Base-by-base conservation (phyloP, 2,888 invertebrate species). In the Oscheius myriophilus region DNA sequence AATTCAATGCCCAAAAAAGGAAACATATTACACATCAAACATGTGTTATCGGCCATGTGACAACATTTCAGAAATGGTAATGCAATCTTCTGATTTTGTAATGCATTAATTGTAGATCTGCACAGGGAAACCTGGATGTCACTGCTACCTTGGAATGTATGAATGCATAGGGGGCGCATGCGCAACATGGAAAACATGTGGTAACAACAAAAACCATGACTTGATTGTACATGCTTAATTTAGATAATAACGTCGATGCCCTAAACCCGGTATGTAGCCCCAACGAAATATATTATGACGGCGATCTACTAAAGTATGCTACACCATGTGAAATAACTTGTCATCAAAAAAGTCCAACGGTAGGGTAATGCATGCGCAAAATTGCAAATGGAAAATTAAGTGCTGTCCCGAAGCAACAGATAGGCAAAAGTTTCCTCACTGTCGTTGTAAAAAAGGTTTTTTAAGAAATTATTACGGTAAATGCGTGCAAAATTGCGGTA, bases 401-500 rank as follows among this genome's bases (percentile, higher is more conserved):
- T 54, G 54, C 26, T 54, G 54, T 12, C 33, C 23, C n/a, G 54
- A 54, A 26, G 2, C 16, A 26, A 18, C 25, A 4, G 21, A 7
- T 6, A 16, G 16, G 4, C 18, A 16, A 21, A 53, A 26, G 16
- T n/a, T n/a, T n/a, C 12, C 23, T 7, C 25, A 54, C 2, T 54
- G 54, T 11, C 1, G 25, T 25, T 54, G 54, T 25, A 26, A 54
- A 33, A n/a, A 21, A 54, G 54, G 54, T 14, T 54, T 25, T n/a
- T 26, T 25, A 11, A 26, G 54, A 23, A 11, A 25, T 7, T 11
- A n/a, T 9, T 2, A 14, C 2, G 54, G 54, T 7, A 54, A 25
- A 25, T 54, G 54, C 26, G 26, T 54, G 11, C 3, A 23, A 54
- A 16, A 25, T n/a, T 54, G 54, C 26, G 16, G 54, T 54, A 54